These are phyloP conservation scores for Macaria notata DNA, from an alignment of 2,888 invertebrate genomes.

Conservation along the genomic window DNA sequence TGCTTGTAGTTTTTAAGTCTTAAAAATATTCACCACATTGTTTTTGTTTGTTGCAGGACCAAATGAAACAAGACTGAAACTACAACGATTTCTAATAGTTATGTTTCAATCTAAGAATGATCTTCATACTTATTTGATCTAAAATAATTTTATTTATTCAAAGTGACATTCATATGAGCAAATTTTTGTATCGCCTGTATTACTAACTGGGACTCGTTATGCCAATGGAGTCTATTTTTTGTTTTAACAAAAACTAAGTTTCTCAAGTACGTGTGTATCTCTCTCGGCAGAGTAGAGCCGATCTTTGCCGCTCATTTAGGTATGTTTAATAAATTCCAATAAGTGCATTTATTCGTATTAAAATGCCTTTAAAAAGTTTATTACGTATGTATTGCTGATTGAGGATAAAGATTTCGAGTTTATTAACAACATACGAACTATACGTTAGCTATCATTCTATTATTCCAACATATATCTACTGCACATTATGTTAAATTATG, in stretches of 20 bases:
- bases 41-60: slow-evolving; percentile 51
- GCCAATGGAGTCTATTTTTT: slow-evolving; percentile 13
- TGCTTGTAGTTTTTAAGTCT: no score
- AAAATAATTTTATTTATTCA: slow-evolving; percentile 54
- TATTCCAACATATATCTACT: no score
- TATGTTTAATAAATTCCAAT: slow-evolving; percentile 8
- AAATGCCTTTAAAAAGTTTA: neutral
- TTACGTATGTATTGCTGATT: no score
- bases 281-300: no score
- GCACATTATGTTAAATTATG: no score
- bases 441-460: no score
- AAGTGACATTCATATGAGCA: slow-evolving; percentile 41
- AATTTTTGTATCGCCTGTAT: slow-evolving; percentile 23
- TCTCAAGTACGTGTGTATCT: no score
- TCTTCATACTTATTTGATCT: slow-evolving; percentile 47
- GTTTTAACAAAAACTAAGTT: neutral
- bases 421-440: no score
- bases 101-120: slow-evolving; percentile 34
- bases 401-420: no score
- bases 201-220: slow-evolving; percentile 18
- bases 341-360: slow-evolving; percentile 14
- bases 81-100: slow-evolving; percentile 64
- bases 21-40: no score
- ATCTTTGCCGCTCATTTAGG: no score
- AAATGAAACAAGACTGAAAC: slow-evolving; percentile 71